Evolutionary conservation across 1,140 invertebrate genomes (phyloP), one percentile per base, ranked within the genome.

Genomic region (Nephila pilipes): DNA sequence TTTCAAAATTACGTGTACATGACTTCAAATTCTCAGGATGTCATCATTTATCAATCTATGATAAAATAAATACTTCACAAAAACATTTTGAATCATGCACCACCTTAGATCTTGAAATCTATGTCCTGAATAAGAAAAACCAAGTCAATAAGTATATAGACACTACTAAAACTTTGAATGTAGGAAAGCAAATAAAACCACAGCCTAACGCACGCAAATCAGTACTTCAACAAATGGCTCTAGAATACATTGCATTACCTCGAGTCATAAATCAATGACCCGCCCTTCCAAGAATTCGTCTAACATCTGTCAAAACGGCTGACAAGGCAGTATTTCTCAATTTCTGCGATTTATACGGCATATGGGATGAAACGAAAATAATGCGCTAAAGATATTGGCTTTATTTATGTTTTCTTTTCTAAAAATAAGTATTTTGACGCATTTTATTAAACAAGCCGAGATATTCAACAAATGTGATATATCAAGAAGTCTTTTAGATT

Each of bases 301-400:
- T 69, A 12, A 12, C 25, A 69, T 25, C n/a, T 69, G 63, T 69
- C 63, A 69, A 69, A 69, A 69, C 63, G 25, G 63, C 29, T 12
- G 63, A 69, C 63, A 69, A 69, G 63, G 6, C 25, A 25, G 25
- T 25, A 25, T n/a, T 69, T 25, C 63, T 25, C n/a, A 25, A 69
- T 69, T 69, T 69, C 63, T 25, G n/a, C 63, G 63, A 69, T 69
- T 69, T 69, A 69, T 69, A 69, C 8, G 63, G 63, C 63, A 69
- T 69, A 29, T 69, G 63, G 63, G 63, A 69, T 32, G 63, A 32
- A 25, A 69, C 63, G 63, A 32, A 29, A 69, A 69, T 69, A 69
- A 29, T 25, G 29, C 63, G 63, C 14, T 69, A 25, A 69, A 25
- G 63, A 69, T 69, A 69, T 69, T 14, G 63, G 29, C 63, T 69